phyloP scores from a whole-genome alignment of 2,888 invertebrate genomes.

The Trypoxylon attenuatum region DNA sequence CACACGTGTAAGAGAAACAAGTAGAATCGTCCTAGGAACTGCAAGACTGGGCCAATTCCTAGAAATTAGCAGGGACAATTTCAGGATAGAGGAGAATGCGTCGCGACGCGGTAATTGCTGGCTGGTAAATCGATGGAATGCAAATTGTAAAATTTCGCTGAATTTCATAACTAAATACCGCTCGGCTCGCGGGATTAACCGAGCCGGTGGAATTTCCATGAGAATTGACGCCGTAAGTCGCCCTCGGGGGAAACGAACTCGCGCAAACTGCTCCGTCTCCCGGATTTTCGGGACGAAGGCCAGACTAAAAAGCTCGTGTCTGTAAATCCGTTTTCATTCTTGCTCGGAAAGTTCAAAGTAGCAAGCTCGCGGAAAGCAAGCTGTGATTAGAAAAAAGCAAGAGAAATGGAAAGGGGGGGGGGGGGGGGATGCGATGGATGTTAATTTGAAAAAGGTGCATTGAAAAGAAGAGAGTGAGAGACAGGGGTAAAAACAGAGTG shows the following conservation, averaged over 20 bases:
- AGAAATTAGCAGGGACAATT: slow-evolving; percentile 6
- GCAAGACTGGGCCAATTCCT: too few species aligned
- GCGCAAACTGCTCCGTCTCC: slow-evolving; percentile 20
- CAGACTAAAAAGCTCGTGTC: too few species aligned
- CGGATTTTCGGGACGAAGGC: slow-evolving; percentile 6
- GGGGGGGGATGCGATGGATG: not conserved
- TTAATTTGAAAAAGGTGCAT: too few species aligned
- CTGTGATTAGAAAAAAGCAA: not conserved
- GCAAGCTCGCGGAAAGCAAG: not conserved
- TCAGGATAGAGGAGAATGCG: not conserved
- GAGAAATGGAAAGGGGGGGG: not conserved
- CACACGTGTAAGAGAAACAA: too few species aligned
- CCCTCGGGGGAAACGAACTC: not conserved
- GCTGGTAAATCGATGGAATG: slow-evolving; percentile 53
- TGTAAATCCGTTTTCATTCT: too few species aligned
- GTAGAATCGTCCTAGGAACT: too few species aligned
- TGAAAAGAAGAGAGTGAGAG: too few species aligned
- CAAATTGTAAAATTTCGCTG: slow-evolving; percentile 50
- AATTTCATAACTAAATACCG: slow-evolving; percentile 48
- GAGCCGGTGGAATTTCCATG: slow-evolving; percentile 37
- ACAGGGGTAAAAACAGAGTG: too few species aligned
- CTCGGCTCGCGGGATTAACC: slow-evolving; percentile 19
- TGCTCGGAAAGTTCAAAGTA: too few species aligned
- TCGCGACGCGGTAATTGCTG: slow-evolving; percentile 26
- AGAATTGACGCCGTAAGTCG: slow-evolving; percentile 30